Evolutionary conservation across 1,140 invertebrate species (phyloP), one percentile per base, ranked within the genome.

Genomic region (Drosophila saltans): DNA sequence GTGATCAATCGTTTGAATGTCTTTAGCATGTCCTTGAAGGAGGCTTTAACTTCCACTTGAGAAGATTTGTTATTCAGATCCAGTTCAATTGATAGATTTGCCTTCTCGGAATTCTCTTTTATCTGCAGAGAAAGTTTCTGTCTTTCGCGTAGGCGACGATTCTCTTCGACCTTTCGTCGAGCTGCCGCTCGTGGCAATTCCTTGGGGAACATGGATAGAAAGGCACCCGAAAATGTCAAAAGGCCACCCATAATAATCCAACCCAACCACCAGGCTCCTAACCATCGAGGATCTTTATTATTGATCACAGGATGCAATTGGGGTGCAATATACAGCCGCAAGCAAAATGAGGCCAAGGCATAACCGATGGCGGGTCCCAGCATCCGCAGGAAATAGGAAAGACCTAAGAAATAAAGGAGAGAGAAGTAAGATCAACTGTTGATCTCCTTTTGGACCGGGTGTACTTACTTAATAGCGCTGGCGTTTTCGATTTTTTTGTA

Each of bases 221-320:
- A 91, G 5, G 94, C 93, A 0, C 95, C 94, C 33, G 95, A 94
- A 24, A 95, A 61, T n/a, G 95, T 93, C 0, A 96, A 92, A 2
- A 95, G 78, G 0, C 94, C 83, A n/a, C 94, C 96, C 63, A 96
- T 92, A 8, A 96, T 93, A 33, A 96, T 94, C 96, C 94, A 97
- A 26, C 97, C 97, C 30, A 96, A 75, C 96, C 96, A 97, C 96
- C 96, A 97, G 9, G 96, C 96, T 1, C 96, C 96, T 21, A 96
- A 82, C 96, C 96, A 97, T 70, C 95, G 93, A 1, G 95, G 95
- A 93, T 96, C 96, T 75, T 94, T 93, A 40, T 93, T 95, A 10
- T 93, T 94, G 45, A 96, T 96, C 1, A 94, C 94, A 1, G 96
- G 95, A 45, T 94, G 96, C 58, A 96, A 81, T 8, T 93, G 93